Evolutionary conservation across 1,140 invertebrate species (phyloP).

Genomic region (Yoshiicerus persimilis): DNA sequence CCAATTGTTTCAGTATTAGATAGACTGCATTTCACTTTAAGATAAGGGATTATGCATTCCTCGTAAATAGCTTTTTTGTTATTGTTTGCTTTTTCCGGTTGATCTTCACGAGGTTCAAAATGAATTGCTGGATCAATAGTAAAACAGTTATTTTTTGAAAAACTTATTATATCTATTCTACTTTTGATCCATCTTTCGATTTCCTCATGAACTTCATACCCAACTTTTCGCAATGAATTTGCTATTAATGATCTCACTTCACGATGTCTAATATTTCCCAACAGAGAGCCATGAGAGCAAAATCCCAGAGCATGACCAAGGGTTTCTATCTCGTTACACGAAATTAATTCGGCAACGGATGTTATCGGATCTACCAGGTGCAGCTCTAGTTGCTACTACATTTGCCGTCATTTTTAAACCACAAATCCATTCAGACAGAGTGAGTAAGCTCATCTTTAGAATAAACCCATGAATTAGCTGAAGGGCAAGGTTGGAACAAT

Average conservation of each 20-base stretch:
- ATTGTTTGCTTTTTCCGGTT: neutral
- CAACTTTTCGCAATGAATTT: neutral
- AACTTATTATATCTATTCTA: neutral
- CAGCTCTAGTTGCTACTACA: neutral
- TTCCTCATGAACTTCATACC: neutral
- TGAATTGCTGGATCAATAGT: conserved; percentile 4
- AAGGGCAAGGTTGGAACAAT: neutral
- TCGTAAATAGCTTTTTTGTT: neutral
- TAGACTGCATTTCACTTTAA: neutral
- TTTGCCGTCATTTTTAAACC: neutral
- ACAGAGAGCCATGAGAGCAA: neutral
- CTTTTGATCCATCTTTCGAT: neutral
- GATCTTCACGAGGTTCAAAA: neutral
- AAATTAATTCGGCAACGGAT: neutral
- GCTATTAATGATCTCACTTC: neutral
- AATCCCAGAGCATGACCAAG: neutral
- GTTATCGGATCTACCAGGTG: neutral
- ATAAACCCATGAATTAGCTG: neutral
- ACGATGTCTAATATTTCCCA: neutral
- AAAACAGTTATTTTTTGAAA: neutral
- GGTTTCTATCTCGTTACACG: neutral
- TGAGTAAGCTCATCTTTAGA: neutral
- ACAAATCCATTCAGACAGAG: neutral
- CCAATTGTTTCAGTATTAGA: neutral
- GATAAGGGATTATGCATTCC: neutral